A percentile compares a stretch with the other conserved stretches of the same genome.
Evolutionary conservation across 1,140 invertebrate species (phyloP).

Genomic region (Lutraria rhynchaena): DNA sequence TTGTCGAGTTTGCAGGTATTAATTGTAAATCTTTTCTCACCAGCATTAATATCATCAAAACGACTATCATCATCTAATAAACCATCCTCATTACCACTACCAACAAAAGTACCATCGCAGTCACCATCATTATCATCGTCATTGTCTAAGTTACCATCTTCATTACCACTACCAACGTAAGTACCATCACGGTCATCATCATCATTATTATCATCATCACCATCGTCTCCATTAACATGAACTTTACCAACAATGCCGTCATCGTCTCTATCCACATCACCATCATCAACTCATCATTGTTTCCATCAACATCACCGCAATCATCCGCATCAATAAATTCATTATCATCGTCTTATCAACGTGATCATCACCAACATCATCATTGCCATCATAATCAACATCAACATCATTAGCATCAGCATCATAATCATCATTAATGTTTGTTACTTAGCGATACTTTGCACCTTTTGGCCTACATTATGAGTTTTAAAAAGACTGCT

Average conservation of each 20-base stretch:
- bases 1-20: no score
- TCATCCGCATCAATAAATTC: background rate
- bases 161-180: background rate
- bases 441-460: no score
- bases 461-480: no score
- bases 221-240: background rate
- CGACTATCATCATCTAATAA: background rate
- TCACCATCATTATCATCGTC: slow-evolving; percentile 6
- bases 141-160: no score
- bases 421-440: no score
- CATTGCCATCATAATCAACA: no score
- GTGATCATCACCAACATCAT: no score
- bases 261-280: background rate
- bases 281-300: no score
- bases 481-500: no score
- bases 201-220: slow-evolving; percentile 1
- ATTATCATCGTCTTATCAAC: background rate
- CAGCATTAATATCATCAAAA: background rate
- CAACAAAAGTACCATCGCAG: background rate
- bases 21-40: background rate
- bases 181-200: background rate
- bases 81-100: slow-evolving; percentile 1
- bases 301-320: background rate
- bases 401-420: no score
- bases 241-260: background rate